A percentile compares a stretch with the other conserved stretches of the same genome.
These are phyloP conservation scores for Calyptomena viridis DNA, from an alignment of 2,113 vertebrate genomes.

Conservation along the genomic window DNA sequence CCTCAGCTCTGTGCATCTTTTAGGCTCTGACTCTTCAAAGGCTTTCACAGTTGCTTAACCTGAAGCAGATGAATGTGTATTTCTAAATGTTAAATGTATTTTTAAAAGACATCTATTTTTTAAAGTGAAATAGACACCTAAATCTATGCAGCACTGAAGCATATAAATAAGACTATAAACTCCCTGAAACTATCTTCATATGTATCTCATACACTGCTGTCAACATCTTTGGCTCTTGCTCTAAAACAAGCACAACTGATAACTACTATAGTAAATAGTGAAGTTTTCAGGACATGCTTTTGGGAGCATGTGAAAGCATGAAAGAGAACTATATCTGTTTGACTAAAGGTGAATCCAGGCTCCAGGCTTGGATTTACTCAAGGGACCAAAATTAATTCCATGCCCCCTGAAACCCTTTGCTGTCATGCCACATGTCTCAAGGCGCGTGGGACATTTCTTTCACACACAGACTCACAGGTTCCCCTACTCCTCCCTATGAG, in stretches of 20 bases:
- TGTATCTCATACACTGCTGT: neutral
- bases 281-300: neutral
- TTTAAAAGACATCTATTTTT: neutral
- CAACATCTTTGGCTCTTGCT: neutral
- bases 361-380: neutral
- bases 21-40: neutral
- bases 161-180: neutral
- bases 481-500: neutral
- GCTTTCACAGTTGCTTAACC: neutral
- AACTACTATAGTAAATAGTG: neutral
- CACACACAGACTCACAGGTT: neutral
- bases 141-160: neutral
- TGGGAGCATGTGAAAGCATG: neutral
- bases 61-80: neutral
- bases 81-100: neutral
- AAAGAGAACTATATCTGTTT: neutral
- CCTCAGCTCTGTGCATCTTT: neutral
- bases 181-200: neutral
- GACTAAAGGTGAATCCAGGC: neutral
- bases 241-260: neutral
- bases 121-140: neutral
- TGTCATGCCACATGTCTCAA: rapidly evolving
- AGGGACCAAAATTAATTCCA: neutral
- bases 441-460: neutral
- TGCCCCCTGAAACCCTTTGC: neutral